Evolutionary conservation across 2,113 vertebrate genomes (phyloP), one percentile per base, ranked within the genome.

Genomic region (Vulpes ferrilata): DNA sequence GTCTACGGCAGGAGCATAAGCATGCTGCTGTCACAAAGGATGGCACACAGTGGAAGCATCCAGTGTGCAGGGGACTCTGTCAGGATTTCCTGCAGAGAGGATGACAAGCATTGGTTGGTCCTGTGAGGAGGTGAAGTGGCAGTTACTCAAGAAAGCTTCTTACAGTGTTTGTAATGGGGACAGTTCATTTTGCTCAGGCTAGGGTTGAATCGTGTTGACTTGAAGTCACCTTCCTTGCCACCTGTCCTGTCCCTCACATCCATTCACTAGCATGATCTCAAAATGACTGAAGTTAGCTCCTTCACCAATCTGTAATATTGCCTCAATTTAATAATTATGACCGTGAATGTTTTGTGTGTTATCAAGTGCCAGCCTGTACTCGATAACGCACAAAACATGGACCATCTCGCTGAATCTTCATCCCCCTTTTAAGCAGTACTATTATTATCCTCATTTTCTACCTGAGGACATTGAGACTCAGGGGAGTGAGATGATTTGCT

Each of bases 261-360:
- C 60, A 43, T 65, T 69, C 83, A 65, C 38, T 82, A 85, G 69
- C 65, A 13, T 78, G 60, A 53, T 95, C 87, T 88, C 88, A 85
- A 35, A 88, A 90, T 65, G 80, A 85, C 1, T 85, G 23, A 81
- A 96, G 92, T 88, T 32, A 86, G 60, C 6, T 51, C 76, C 87
- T 92, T 79, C 69, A 79, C 59, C 62, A 71, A 9, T 79, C n/a
- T 87, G n/a, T 15, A 20, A 48, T 71, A 53, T 64, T 87, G 32
- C 79, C 76, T 87, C 51, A n/a, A 51, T 89, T 95, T 84, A 88
- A 43, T 87, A 81, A 81, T 43, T 71, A 92, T 35, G 85, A 88
- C 67, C 57, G 48, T 79, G 59, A 95, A 78, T 57, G 76, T 96
- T 79, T 7, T 53, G n/a, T 59, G n/a, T 88, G 43, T 51, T 97